Base-by-base conservation (phyloP, 2,888 invertebrate species). In the Drosophila diplacantha region DNA sequence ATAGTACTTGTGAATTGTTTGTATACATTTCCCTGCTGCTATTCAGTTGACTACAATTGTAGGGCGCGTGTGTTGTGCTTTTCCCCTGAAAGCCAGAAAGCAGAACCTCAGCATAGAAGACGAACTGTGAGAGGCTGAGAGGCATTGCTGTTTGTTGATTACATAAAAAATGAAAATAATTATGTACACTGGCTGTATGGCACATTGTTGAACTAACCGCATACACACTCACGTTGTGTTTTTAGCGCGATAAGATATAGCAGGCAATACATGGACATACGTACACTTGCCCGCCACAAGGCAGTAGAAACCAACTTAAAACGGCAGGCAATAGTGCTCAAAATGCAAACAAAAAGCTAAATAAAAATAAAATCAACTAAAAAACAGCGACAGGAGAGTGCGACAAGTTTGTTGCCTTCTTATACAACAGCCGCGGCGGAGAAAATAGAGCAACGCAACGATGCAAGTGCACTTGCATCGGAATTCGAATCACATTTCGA, bases 81-180 rank as follows among this genome's bases (percentile, higher is more conserved):
- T 76, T 74, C 77, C 77, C 29, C 18, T 71, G 56, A 76, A 43
- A 43, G 26, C 2, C 26, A 26, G 41, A 41, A 43, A 26, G 43
- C 16, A 43, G 72, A 76, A 74, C 75, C 74, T 61, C 63, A 60
- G 63, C 60, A 52, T 53, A 63, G 71, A 37, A 47, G 54, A 72
- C 72, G 62, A 63, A 54, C 57, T 66, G 55, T 14, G 29, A 14
- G 29, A 60, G 55, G 67, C 66, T 63, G 62, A 55, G 62, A 55
- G 49, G 37, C 76, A 73, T 57, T 59, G 75, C 64, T 68, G 80
- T 71, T 81, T 84, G 84, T 75, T 75, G 84, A 78, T 78, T 78
- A 78, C 77, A 78, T 84, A 78, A 78, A 68, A 71, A 68, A 66
- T 61, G 70, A 69, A 47, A 62, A 62, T 69, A 53, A 66, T 69